A percentile compares a stretch with the other conserved stretches of the same genome.
Conservation (phyloP, 2,888 invertebrate genomes). For the Trachelus iudaicus region DNA sequence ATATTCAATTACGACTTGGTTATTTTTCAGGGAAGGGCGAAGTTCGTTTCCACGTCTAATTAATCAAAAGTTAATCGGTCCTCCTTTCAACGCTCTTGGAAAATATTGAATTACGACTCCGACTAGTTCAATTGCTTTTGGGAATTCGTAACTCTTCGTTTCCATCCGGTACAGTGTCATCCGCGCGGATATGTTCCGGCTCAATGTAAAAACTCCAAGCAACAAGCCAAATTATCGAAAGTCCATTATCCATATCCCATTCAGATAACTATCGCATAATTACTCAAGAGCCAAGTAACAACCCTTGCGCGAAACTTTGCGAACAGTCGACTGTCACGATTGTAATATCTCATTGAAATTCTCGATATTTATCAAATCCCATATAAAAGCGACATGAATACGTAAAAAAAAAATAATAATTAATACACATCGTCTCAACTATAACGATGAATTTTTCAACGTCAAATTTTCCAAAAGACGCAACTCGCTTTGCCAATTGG, state of each 20-base stretch:
- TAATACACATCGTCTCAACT: neutral
- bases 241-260: neutral
- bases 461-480: neutral
- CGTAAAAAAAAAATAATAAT: neutral
- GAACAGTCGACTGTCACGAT: neutral
- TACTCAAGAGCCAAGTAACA: neutral
- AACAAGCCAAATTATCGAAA: neutral
- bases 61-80: constrained; percentile 25
- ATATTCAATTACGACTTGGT: constrained; percentile 23
- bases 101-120: neutral
- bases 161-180: neutral
- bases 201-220: neutral
- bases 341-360: too few species aligned
- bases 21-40: neutral
- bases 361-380: too few species aligned
- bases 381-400: too few species aligned
- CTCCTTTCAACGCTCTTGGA: neutral
- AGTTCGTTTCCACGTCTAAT: constrained; percentile 14
- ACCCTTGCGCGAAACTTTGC: neutral
- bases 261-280: neutral
- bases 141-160: neutral
- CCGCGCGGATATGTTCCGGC: neutral
- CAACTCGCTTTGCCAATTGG: neutral
- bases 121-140: neutral
- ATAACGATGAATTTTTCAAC: neutral